Evolutionary conservation across 1,140 invertebrate species (phyloP), one percentile per base, ranked within the genome.

Genomic region (Battus philenor): DNA sequence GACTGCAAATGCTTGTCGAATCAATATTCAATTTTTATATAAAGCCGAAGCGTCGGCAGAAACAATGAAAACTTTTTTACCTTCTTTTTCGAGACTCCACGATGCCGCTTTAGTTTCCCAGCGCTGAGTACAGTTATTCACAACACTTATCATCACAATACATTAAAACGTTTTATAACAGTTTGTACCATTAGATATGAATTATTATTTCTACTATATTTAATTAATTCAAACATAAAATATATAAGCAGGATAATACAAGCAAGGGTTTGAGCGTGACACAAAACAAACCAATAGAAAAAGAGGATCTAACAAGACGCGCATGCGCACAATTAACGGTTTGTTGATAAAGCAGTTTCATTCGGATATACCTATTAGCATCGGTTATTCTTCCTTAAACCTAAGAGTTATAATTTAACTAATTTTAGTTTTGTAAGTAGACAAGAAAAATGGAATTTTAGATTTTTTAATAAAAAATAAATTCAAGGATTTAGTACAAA

Each of bases 51-150:
- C 72, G 69, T 75, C 74, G 50, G 55, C 75, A 75, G 60, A 74
- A 75, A 81, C 76, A 81, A 81, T 82, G 69, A 82, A 77, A 80
- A 77, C 54, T 69, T 74, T 81, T 79, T 81, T 85, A 85, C 81
- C 81, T 85, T 85, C 81, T 68, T 85, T 85, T 85, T 79, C 78
- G 81, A 78, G 81, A 85, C 81, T 85, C 81, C 81, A 85, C 81
- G 81, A 80, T 85, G 81, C 81, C 75, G 81, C 73, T 77, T 85
- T 85, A 81, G 68, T 66, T 81, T 81, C 68, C 81, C 81, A 75
- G 67, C 72, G 63, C 67, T 72, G 73, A 79, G 62, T 82, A 82
- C 73, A 82, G 66, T 81, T 84, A 80, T 67, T 81, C 76, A 82
- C 78, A 79, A 67, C 81, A 85, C 81, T 82, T 85, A 81, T 79